Evolutionary conservation across 2,888 invertebrate species (phyloP).

Genomic region (Lingula anatina): DNA sequence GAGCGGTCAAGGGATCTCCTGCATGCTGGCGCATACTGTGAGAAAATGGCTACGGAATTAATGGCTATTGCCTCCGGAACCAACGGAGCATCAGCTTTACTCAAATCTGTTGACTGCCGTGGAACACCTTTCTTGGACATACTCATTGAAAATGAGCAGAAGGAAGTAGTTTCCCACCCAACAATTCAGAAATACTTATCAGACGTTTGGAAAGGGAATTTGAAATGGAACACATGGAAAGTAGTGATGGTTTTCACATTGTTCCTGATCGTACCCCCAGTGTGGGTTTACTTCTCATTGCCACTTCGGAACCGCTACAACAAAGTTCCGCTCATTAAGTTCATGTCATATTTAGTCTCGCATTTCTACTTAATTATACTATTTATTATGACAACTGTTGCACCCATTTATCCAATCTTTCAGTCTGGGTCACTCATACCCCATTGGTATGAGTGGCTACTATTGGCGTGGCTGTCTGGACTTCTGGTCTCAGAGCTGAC

Average conservation of each 20-base stretch:
- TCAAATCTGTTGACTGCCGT: conserved; percentile 89
- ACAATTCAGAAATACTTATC: conserved; percentile 90
- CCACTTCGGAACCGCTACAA: conserved; percentile 92
- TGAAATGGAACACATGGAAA: conserved; percentile 93
- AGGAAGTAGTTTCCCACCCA: conserved; percentile 87
- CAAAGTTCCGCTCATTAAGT: conserved; percentile 98
- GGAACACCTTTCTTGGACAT: conserved; percentile 94
- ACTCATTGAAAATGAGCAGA: conserved; percentile 97
- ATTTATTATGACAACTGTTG: conserved; percentile 69
- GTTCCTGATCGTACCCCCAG: conserved; percentile 86
- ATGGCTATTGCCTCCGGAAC: conserved; percentile 88
- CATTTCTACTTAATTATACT: conserved; percentile 96
- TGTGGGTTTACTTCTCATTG: conserved; percentile 93
- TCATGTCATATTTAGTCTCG: conserved; percentile 98
- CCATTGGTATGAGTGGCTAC: conserved; percentile 93
- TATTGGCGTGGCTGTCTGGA: conserved; percentile 91
- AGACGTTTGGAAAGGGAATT: conserved; percentile 95
- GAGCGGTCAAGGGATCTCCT: conserved; percentile 95
- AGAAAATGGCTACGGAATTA: conserved; percentile 95
- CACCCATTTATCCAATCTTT: conserved; percentile 49
- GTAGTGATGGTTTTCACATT: conserved; percentile 75
- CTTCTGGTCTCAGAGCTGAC: conserved; percentile 92
- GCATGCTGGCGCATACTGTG: conserved; percentile 92
- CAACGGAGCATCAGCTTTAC: conserved; percentile 88
- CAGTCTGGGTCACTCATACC: conserved; percentile 63